Conservation (phyloP, 2,797 vertebrate species). For the Pseudochirops cupreus region DNA sequence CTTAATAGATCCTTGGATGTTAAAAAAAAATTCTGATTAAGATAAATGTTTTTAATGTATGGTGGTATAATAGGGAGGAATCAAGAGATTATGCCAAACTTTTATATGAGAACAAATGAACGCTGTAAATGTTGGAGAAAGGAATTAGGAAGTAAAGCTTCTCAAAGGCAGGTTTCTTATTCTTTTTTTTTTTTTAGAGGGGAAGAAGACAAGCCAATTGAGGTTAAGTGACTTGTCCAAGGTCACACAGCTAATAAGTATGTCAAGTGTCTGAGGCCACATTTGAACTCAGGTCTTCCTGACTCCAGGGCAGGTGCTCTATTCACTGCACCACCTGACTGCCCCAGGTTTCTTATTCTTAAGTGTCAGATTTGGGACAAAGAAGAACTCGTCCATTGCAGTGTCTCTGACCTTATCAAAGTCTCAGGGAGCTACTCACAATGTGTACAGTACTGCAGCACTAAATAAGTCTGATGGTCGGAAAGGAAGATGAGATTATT, state of each 20-base stretch:
- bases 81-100: conserved; percentile 19
- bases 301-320: too few species aligned
- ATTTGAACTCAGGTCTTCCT: too few species aligned
- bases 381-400: background rate
- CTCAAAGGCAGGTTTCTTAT: background rate
- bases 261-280: too few species aligned
- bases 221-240: too few species aligned
- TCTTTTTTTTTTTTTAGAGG: too few species aligned
- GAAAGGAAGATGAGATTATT: background rate
- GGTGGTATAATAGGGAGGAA: background rate
- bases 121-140: background rate
- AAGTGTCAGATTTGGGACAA: background rate
- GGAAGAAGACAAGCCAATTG: too few species aligned
- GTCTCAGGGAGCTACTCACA: background rate
- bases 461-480: background rate
- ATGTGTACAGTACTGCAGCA: background rate
- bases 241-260: too few species aligned
- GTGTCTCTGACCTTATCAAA: background rate
- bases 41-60: conserved; percentile 31
- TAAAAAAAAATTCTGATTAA: background rate
- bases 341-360: background rate
- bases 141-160: background rate
- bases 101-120: conserved; percentile 41
- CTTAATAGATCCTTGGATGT: background rate
- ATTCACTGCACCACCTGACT: too few species aligned